Evolutionary conservation across 2,113 vertebrate genomes (phyloP).

Genomic region (Anhinga rufa): DNA sequence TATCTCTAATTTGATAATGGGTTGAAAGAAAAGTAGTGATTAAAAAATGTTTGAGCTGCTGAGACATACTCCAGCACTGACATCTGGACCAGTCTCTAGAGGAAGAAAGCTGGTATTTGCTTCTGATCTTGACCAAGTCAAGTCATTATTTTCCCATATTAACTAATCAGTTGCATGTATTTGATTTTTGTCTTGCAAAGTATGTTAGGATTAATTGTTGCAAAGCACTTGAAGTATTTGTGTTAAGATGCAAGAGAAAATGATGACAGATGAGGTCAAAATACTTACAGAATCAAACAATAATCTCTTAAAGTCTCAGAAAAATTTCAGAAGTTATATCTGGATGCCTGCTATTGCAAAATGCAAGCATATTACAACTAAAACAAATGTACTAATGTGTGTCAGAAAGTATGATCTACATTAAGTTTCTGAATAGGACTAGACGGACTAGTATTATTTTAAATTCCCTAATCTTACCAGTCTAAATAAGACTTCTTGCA

Average conservation of each 20-base stretch:
- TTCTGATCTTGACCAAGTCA: background rate
- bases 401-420: background rate
- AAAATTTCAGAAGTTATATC: background rate
- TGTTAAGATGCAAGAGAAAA: background rate
- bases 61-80: background rate
- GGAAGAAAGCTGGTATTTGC: background rate
- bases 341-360: background rate
- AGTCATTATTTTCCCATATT: background rate
- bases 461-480: background rate
- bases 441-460: background rate
- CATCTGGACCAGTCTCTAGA: background rate
- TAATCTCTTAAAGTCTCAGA: background rate
- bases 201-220: background rate
- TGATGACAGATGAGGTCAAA: background rate
- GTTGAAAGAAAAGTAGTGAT: background rate
- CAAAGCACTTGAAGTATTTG: background rate
- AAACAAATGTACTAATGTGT: background rate
- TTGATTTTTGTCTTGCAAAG: background rate
- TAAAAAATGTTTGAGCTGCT: background rate
- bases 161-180: background rate
- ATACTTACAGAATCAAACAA: background rate
- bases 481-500: background rate
- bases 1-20: background rate
- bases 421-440: background rate
- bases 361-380: background rate